phyloP scores from a whole-genome alignment of 2,888 invertebrate genomes.

The Aleiodes alternator region DNA sequence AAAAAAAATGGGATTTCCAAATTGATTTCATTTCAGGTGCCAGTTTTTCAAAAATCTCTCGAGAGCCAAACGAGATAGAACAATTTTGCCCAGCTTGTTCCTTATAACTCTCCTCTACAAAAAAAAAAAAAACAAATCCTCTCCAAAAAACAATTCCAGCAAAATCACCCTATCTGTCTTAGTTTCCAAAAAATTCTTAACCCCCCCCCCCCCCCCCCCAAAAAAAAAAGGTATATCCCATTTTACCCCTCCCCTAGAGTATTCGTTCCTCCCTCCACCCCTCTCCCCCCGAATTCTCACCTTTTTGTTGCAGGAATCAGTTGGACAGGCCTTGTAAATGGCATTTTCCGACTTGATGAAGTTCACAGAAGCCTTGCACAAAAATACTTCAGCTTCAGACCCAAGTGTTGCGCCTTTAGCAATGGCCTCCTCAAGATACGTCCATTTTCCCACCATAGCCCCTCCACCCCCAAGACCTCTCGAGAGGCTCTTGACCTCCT shows the following conservation, averaged over 20 bases:
- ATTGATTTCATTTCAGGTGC: too few relatives aligned
- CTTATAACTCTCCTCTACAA: too few relatives aligned
- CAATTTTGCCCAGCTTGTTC: too few relatives aligned
- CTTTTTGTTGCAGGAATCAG: conserved; percentile 95
- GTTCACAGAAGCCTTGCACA: conserved; percentile 86
- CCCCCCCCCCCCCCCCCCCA: too few relatives aligned
- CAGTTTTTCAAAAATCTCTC: too few relatives aligned
- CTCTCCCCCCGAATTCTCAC: conserved; percentile 62
- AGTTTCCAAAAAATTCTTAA: too few relatives aligned
- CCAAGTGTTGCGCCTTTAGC: conserved; percentile 82
- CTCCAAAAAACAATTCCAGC: too few relatives aligned
- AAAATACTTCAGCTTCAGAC: conserved; percentile 90
- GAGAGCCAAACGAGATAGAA: too few relatives aligned
- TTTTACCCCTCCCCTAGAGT: background rate
- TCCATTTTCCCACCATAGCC: conserved; percentile 80
- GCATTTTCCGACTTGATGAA: conserved; percentile 89
- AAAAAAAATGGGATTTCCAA: too few relatives aligned
- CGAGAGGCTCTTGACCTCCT: conserved; percentile 80
- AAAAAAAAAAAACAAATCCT: too few relatives aligned
- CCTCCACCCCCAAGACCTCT: conserved; percentile 74
- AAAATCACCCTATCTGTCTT: too few relatives aligned
- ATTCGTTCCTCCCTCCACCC: background rate
- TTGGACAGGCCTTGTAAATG: conserved; percentile 94
- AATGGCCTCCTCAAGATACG: conserved; percentile 86
- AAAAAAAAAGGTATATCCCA: too few relatives aligned